Percentiles rank a stretch among this genome's conserved stretches.
Conservation (phyloP, 2,888 invertebrate genomes). For the Prosopocoilus inquinatus region DNA sequence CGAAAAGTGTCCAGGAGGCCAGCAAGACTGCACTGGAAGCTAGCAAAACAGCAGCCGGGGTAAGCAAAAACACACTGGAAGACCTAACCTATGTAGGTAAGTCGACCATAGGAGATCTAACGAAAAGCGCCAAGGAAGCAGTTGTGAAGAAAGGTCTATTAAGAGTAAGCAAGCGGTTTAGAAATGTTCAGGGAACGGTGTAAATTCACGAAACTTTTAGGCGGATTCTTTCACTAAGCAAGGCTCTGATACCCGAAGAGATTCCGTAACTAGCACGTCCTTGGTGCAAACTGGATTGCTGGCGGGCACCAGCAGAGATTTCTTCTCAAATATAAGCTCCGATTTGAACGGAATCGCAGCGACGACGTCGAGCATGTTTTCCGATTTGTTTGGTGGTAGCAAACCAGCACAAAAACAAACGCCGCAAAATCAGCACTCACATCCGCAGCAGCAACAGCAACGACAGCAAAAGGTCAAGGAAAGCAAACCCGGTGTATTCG, state of each 20-base stretch:
- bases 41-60: constrained; percentile 83
- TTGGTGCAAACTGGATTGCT: constrained; percentile 63
- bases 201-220: constrained; percentile 27
- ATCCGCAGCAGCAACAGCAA: constrained; percentile 36
- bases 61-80: constrained; percentile 83
- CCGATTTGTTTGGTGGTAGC: constrained; percentile 85
- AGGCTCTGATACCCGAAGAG: constrained; percentile 52
- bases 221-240: constrained; percentile 43
- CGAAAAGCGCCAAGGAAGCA: constrained; percentile 87
- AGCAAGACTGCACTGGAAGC: constrained; percentile 83
- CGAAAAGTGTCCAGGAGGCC: constrained; percentile 79
- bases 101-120: constrained; percentile 83
- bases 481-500: constrained; percentile 61
- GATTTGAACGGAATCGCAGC: constrained; percentile 92
- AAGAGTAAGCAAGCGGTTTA: constrained; percentile 56
- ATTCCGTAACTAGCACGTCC: constrained; percentile 60
- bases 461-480: constrained; percentile 43
- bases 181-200: background rate
- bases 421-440: constrained; percentile 29
- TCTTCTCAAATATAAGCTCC: constrained; percentile 88
- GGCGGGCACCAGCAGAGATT: constrained; percentile 70
- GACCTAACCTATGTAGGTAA: constrained; percentile 89
- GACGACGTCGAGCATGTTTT: constrained; percentile 91
- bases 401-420: constrained; percentile 42
- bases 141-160: constrained; percentile 82